Evolutionary conservation across 2,888 invertebrate genomes (phyloP).

Genomic region (Dioctria rufipes): DNA sequence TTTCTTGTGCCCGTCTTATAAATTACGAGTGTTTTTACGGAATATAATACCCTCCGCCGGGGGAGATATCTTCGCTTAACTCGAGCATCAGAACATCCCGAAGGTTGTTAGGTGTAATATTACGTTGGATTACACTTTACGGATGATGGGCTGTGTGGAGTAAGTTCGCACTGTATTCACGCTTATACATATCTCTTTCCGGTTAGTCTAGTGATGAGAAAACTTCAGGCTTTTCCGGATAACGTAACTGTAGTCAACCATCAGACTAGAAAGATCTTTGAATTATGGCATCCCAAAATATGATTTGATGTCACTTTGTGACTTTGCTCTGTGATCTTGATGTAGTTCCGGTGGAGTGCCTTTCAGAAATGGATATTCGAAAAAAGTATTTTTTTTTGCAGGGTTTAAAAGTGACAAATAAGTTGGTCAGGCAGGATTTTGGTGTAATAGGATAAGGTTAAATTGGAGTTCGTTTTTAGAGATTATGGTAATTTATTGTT

Average conservation of each 20-base stretch:
- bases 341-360: not conserved
- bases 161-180: constrained; percentile 12
- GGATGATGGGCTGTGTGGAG: constrained; percentile 17
- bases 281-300: constrained; percentile 33
- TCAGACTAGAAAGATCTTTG: constrained; percentile 16
- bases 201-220: constrained; percentile 22
- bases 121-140: constrained; percentile 38
- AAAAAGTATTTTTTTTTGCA: constrained; percentile 3
- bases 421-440: too few species aligned
- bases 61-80: constrained; percentile 33
- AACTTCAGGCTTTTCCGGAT: constrained; percentile 6
- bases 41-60: constrained; percentile 45
- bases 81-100: constrained; percentile 37
- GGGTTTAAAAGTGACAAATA: too few species aligned
- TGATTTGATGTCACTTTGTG: constrained; percentile 30
- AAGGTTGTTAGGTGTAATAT: constrained; percentile 48
- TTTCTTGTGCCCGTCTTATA: constrained; percentile 45
- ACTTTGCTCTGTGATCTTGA: constrained; percentile 13
- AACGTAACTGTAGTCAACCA: not conserved
- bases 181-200: not conserved
- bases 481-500: too few species aligned
- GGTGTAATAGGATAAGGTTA: too few species aligned
- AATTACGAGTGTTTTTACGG: constrained; percentile 47
- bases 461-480: too few species aligned
- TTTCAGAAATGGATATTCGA: constrained; percentile 22